Base-by-base conservation (phyloP, 2,888 invertebrate genomes). In the Luperina testacea region DNA sequence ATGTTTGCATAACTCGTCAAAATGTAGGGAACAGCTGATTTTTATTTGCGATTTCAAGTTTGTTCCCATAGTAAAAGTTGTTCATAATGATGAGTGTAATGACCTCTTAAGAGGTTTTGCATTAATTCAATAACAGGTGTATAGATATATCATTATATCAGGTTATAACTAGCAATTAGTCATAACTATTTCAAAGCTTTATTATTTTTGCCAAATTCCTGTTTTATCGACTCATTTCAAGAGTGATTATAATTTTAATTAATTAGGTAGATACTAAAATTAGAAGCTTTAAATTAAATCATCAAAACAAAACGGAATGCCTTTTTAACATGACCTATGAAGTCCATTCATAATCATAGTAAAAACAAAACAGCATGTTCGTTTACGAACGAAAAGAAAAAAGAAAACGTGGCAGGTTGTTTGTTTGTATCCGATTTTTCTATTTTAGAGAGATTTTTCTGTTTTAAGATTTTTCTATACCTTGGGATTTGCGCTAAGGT, bases 401-500 rank as follows among this genome's bases (percentile, higher is more conserved):
- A 32, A n/a, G 7, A 64, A 78, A 69, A 5, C 32, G 24, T 69
- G 78, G 57, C 79, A 78, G 79, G 63, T 78, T 53, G 53, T 63
- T 78, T 53, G 45, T 64, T 69, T 20, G 8, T 32, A 78, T 63
- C 24, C 38, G 38, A 67, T 27, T 51, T n/a, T n/a, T n/a, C n/a
- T n/a, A n/a, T n/a, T n/a, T n/a, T n/a, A n/a, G n/a, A n/a, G 51
- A n/a, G 7, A 32, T 51, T 67, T 67, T 61, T 27, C 2, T n/a
- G n/a, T n/a, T n/a, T n/a, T n/a, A 32, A 32, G 32, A 32, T 32
- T 32, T 32, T 32, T 32, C 32, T 32, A 32, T 32, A 32, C 1
- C 1, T 32, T 32, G n/a, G n/a, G n/a, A n/a, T 32, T 32, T 32
- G 32, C 32, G 32, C 32, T 32, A 32, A 32, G 32, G 32, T 32